Evolutionary conservation across 2,888 invertebrate species (phyloP).

Genomic region (Deroplatys truncata): DNA sequence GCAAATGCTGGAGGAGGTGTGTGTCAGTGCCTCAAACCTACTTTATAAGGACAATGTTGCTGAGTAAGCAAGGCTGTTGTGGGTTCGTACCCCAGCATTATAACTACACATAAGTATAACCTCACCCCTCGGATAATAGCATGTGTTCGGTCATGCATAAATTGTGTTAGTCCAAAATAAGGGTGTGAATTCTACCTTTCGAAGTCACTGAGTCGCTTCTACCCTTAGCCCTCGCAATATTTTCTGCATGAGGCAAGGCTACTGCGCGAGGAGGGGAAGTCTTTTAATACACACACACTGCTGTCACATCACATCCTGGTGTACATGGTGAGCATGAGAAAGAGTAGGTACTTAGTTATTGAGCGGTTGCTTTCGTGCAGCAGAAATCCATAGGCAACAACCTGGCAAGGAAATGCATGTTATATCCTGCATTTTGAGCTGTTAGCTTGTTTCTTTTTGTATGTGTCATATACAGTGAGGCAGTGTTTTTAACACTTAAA

Average conservation of each 20-base stretch:
- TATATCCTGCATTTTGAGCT: too few relatives aligned
- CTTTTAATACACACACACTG: neutral
- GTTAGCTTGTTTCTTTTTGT: too few relatives aligned
- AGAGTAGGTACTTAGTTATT: too few relatives aligned
- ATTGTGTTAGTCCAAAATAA: neutral
- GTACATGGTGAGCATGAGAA: neutral
- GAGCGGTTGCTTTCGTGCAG: too few relatives aligned
- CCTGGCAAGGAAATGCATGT: too few relatives aligned
- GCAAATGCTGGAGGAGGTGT: too few relatives aligned
- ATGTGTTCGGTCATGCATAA: neutral
- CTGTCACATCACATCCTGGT: neutral
- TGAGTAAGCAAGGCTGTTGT: neutral
- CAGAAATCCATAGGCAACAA: too few relatives aligned
- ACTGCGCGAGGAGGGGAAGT: neutral
- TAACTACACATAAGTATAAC: too few relatives aligned
- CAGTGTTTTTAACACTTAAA: too few relatives aligned
- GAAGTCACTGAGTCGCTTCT: neutral
- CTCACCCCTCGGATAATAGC: neutral
- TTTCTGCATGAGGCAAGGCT: neutral
- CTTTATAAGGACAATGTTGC: too few relatives aligned
- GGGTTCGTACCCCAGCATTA: neutral
- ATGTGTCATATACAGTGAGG: too few relatives aligned
- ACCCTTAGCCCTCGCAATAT: neutral
- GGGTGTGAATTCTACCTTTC: neutral
- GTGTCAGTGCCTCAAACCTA: too few relatives aligned